phyloP scores from a whole-genome alignment of 2,113 vertebrate genomes.

The Narcine bancroftii region DNA sequence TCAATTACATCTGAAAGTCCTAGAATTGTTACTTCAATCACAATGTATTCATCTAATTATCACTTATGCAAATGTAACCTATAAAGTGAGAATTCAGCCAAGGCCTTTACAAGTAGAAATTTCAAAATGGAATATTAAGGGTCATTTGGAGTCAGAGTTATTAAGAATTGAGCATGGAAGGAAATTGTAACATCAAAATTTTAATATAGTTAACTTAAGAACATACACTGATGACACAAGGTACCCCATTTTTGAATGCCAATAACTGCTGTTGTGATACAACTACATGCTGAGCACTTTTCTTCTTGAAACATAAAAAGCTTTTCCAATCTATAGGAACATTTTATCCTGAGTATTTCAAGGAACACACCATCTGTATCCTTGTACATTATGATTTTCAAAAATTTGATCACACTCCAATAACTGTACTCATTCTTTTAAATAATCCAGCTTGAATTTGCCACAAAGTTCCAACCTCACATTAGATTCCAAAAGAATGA shows the following conservation, averaged over 20 bases:
- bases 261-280: not conserved
- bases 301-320: not conserved
- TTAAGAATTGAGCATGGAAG: not conserved
- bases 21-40: slow-evolving; percentile 11
- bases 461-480: slow-evolving; percentile 28
- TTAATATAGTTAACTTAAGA: not conserved
- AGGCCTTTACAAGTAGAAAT: not conserved
- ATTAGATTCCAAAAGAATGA: not conserved
- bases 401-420: not conserved
- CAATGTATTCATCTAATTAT: not conserved
- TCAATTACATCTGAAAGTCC: not conserved
- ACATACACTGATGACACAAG: not conserved
- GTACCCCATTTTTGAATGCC: not conserved
- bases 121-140: not conserved
- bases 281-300: not conserved
- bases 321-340: not conserved
- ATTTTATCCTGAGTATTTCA: not conserved
- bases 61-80: not conserved
- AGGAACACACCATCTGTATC: too few relatives aligned
- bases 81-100: slow-evolving; percentile 6
- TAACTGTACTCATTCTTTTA: not conserved
- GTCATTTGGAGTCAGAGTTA: not conserved
- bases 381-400: not conserved
- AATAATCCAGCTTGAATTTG: not conserved
- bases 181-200: not conserved